Percentiles rank a stretch among this genome's conserved stretches.
Evolutionary conservation across 2,113 vertebrate genomes (phyloP).

Genomic region (Clarias gariepinus): DNA sequence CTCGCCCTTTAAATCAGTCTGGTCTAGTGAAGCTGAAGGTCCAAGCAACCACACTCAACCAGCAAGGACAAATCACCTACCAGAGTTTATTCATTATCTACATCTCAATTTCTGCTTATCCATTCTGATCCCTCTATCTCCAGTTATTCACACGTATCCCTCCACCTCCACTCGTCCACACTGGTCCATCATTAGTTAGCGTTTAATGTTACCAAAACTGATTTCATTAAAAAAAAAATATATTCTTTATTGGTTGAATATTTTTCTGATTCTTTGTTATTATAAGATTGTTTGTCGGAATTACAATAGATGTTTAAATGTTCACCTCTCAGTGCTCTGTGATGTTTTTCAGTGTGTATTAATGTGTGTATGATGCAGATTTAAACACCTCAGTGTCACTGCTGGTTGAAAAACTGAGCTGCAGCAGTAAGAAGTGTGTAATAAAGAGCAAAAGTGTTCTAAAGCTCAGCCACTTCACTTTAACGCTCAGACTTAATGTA

Average conservation of each 20-base stretch:
- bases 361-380: background rate
- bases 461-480: no score
- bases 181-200: background rate
- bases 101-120: slow-evolving; percentile 85
- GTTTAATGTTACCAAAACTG: background rate
- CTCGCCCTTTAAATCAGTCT: slow-evolving; percentile 70
- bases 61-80: slow-evolving; percentile 74
- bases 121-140: slow-evolving; percentile 72
- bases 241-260: no score
- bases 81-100: slow-evolving; percentile 85
- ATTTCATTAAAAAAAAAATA: background rate
- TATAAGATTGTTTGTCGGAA: no score
- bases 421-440: background rate
- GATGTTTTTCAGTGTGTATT: background rate
- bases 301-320: no score
- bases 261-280: no score
- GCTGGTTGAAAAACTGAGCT: background rate
- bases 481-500: no score
- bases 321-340: background rate
- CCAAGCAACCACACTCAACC: slow-evolving; percentile 74
- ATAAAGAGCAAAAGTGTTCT: background rate
- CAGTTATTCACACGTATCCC: background rate
- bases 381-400: background rate
- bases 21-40: slow-evolving; percentile 82
- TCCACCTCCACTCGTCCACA: background rate